A percentile compares a stretch with the other conserved stretches of the same genome.
These are phyloP conservation scores for Vannuccia rotundouncinata DNA, from an alignment of 2,888 invertebrate genomes.

Conservation along the genomic window DNA sequence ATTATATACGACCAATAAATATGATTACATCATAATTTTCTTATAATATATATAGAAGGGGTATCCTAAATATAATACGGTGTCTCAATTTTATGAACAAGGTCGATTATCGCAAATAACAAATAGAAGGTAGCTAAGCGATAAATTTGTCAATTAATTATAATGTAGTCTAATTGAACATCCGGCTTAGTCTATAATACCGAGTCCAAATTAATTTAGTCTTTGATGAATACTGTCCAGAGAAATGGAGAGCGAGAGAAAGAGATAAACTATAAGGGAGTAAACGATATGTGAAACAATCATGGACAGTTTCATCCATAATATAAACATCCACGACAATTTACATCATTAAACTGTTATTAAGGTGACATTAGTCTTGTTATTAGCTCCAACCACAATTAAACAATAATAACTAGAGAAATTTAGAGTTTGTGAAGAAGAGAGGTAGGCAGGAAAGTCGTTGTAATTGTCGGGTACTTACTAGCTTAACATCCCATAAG, in stretches of 20 bases:
- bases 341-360: not conserved
- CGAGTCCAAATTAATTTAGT: not conserved
- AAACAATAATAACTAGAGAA: no score
- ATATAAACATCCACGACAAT: not conserved
- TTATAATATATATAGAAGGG: no score
- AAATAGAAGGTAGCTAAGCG: not conserved
- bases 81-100: no score
- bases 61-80: no score
- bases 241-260: not conserved
- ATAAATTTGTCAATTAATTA: slow-evolving; percentile 15
- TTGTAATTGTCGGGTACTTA: no score
- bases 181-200: not conserved
- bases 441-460: no score
- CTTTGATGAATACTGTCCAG: not conserved
- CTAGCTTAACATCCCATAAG: no score
- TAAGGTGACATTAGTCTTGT: not conserved
- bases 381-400: not conserved
- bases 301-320: not conserved
- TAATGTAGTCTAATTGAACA: slow-evolving; percentile 1
- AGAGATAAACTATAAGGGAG: not conserved
- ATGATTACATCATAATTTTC: no score
- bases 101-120: not conserved
- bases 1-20: no score
- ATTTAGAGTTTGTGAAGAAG: no score
- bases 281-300: not conserved